These are phyloP conservation scores for Gibbula magus DNA, from an alignment of 2,888 invertebrate genomes.

Conservation along the genomic window DNA sequence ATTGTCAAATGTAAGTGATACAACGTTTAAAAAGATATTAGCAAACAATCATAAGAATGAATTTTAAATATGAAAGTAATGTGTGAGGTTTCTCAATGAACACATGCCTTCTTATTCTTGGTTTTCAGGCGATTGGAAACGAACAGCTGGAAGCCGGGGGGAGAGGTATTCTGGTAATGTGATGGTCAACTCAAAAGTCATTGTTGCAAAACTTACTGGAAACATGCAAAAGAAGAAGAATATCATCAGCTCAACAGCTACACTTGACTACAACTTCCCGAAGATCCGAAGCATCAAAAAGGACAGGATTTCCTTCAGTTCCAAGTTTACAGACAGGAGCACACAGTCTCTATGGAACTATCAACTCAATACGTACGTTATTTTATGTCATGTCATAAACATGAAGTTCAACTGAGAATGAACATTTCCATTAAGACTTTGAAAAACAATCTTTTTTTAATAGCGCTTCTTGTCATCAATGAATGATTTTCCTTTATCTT, in stretches of 20 bases:
- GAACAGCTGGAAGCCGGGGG: background rate
- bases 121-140: slow-evolving; percentile 2
- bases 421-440: no score
- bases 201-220: slow-evolving; percentile 22
- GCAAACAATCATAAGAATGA: background rate
- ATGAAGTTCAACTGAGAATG: background rate
- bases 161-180: slow-evolving; percentile 1
- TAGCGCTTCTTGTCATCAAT: background rate
- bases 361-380: slow-evolving; percentile 50
- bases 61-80: no score
- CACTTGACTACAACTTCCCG: slow-evolving; percentile 51
- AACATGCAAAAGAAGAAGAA: slow-evolving; percentile 22
- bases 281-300: slow-evolving; percentile 36
- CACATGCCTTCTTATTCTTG: no score
- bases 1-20: slow-evolving; percentile 49
- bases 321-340: slow-evolving; percentile 48
- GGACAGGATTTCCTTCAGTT: slow-evolving; percentile 51
- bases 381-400: background rate
- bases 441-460: no score
- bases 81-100: no score
- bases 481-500: no score
- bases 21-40: no score
- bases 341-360: slow-evolving; percentile 49
- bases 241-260: slow-evolving; percentile 36
- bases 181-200: slow-evolving; percentile 4